Evolutionary conservation across 1,140 invertebrate species (phyloP).

Genomic region (Plutomurus gul): DNA sequence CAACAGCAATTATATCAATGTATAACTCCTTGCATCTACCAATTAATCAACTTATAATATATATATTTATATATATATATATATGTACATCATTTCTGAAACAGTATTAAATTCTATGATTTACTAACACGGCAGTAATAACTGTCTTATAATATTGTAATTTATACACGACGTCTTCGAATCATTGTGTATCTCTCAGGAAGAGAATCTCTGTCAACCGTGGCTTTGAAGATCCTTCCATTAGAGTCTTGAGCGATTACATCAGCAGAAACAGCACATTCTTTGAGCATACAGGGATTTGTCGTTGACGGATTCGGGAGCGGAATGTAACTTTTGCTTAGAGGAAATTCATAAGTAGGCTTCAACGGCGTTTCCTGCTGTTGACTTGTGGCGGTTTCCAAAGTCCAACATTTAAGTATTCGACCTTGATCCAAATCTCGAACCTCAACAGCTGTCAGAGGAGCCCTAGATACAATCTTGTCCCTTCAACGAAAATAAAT

Average conservation of each 20-base stretch:
- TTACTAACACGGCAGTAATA: not conserved
- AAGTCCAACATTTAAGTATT: conserved; percentile 29
- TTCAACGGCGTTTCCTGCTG: not conserved
- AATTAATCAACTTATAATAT: no score
- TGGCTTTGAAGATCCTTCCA: conserved; percentile 40
- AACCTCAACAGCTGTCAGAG: conserved; percentile 37
- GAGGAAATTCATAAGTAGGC: not conserved
- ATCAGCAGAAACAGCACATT: conserved; percentile 25
- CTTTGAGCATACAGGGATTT: conserved; percentile 35
- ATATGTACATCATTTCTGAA: no score
- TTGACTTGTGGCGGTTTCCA: not conserved
- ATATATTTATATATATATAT: no score
- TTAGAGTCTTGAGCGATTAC: conserved; percentile 43
- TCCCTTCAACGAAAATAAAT: conserved; percentile 15
- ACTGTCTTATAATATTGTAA: not conserved
- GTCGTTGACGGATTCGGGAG: conserved; percentile 26
- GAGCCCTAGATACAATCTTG: conserved; percentile 34
- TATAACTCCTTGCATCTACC: no score
- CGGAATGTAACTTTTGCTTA: conserved; percentile 35
- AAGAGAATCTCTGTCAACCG: conserved; percentile 40
- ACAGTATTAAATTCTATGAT: not conserved
- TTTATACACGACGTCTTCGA: conserved; percentile 33
- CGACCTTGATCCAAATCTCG: conserved; percentile 42
- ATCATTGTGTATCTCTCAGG: conserved; percentile 44
- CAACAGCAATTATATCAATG: no score